Conservation (phyloP, 2,797 vertebrate species). For the Gymnoscopelus microlampas region DNA sequence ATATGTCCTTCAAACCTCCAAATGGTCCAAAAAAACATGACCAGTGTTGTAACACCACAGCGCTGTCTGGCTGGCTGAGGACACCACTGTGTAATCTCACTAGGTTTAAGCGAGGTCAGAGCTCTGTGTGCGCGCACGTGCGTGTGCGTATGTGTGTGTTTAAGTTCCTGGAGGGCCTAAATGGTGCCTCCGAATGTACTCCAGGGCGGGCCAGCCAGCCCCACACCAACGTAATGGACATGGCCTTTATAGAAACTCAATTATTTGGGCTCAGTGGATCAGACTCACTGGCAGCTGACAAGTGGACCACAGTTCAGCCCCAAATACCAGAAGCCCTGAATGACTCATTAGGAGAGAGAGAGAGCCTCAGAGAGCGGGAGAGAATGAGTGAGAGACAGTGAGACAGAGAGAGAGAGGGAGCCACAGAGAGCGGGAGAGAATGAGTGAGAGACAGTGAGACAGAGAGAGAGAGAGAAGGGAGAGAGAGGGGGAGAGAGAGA, state of each 20-base stretch:
- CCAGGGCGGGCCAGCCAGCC: conserved; percentile 40
- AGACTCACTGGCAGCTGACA: conserved; percentile 55
- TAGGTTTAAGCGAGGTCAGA: conserved; percentile 40
- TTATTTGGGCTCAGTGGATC: conserved; percentile 65
- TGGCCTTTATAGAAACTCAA: conserved; percentile 54
- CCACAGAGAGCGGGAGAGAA: conserved; percentile 2
- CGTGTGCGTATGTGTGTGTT: background rate
- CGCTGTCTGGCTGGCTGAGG: conserved; percentile 21
- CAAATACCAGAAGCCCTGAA: conserved; percentile 58
- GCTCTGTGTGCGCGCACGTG: background rate
- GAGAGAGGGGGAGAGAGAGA: conserved; percentile 1
- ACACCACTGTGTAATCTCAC: conserved; percentile 21
- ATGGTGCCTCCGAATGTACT: conserved; percentile 37
- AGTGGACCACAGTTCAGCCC: conserved; percentile 53
- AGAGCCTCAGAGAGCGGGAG: conserved; percentile 17
- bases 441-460: background rate
- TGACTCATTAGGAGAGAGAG: conserved; percentile 71
- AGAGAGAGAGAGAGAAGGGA: conserved; percentile 7
- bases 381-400: conserved; percentile 16
- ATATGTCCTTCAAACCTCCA: too few species aligned
- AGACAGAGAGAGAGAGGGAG: conserved; percentile 9
- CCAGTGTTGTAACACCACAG: too few species aligned
- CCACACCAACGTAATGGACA: conserved; percentile 45
- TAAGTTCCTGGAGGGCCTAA: conserved; percentile 43
- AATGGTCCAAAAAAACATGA: too few species aligned